Evolutionary conservation across 2,797 vertebrate species (phyloP), one percentile per base, ranked within the genome.

Genomic region (Lacerta bilineata): DNA sequence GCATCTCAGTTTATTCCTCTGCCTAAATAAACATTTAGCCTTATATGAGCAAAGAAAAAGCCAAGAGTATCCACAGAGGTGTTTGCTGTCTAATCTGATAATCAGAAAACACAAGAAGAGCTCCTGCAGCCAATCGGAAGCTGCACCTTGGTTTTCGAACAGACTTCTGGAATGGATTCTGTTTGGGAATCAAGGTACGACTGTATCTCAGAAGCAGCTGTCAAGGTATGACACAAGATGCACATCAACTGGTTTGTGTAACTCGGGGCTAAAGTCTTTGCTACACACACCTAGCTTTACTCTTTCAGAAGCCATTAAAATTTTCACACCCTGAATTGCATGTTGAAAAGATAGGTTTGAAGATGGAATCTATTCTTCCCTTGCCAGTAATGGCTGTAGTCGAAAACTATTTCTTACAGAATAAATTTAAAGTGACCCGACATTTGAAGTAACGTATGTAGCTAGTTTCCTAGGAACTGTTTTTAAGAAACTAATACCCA

Each of bases 401-500:
- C 27, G 18, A 82, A 87, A n/a, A 0, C 1, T 5, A 33, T 46
- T 85, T 77, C 68, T 78, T 27, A 29, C 15, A 33, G 2, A 13
- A 36, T 41, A 1, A 2, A 55, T 80, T 13, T 27, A 87, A 83
- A 46, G 18, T 33, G 64, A 1, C 4, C 0, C 36, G 3, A 1
- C 25, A 43, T 20, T 4, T 75, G n/a, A 80, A 80, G 41, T 25
- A 80, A 80, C 4, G n/a, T 68, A 20, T 83, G 29, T 71, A 87
- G 41, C 36, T 61, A 72, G 10, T 36, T 64, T 59, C 9, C 20
- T 77, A 9, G 29, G 0, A 4, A 23, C 84, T 88, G 81, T 77
- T 11, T 50, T 17, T 1, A 27, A 15, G 46, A 86, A 10, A 79
- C 7, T 9, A 43, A 80, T 75, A 93, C 95, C 84, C 69, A 98